These are phyloP conservation scores for Mizuhopecten yessoensis DNA, from an alignment of 1,140 invertebrate species.

Conservation along the genomic window DNA sequence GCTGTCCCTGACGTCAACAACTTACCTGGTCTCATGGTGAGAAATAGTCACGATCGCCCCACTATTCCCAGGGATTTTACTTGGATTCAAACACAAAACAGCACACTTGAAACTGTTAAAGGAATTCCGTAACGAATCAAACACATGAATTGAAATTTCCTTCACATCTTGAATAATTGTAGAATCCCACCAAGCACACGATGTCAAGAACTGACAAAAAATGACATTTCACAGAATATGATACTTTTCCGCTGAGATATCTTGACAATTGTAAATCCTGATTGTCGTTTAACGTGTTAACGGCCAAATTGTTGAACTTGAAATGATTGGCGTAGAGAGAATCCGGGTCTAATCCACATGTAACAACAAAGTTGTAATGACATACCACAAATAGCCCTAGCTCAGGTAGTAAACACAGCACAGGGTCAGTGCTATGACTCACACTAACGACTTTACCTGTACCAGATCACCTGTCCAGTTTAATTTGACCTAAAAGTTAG, in stretches of 20 bases:
- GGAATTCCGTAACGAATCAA: not conserved
- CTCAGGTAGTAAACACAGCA: not conserved
- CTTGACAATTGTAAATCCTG: not conserved
- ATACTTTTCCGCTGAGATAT: not conserved
- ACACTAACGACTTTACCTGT: conserved; percentile 6
- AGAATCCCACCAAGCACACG: not conserved
- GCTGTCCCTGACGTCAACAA: not conserved
- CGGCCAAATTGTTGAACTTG: not conserved
- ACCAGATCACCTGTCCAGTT: not conserved
- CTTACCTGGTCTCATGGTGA: not conserved
- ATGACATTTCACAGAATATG: not conserved
- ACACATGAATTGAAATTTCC: not conserved
- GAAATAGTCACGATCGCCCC: not conserved
- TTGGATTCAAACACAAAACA: not conserved
- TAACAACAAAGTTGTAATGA: not conserved
- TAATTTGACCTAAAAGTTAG: not conserved
- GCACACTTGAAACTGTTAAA: not conserved
- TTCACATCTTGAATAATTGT: conserved; percentile 26
- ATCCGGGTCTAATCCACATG: not conserved
- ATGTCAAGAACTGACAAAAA: not conserved
- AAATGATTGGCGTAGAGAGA: not conserved
- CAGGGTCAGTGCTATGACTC: not conserved
- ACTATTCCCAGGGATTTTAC: not conserved
- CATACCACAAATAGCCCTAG: not conserved
- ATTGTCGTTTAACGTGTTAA: not conserved